phyloP scores from a whole-genome alignment of 2,888 invertebrate species.

The Scaptomyza parva region DNA sequence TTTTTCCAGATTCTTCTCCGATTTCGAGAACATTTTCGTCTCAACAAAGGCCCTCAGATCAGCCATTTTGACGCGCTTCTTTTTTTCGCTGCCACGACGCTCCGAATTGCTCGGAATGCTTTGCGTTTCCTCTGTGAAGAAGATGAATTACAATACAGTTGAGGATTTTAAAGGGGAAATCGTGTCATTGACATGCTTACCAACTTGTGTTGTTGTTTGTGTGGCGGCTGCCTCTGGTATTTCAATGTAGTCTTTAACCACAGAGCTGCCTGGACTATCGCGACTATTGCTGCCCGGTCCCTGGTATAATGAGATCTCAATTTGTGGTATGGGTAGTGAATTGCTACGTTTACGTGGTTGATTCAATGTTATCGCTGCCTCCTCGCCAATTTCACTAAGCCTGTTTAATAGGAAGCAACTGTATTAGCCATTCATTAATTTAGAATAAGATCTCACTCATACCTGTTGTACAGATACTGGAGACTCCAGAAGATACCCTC shows the following conservation, averaged over 20 bases:
- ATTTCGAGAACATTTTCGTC: conserved; percentile 95
- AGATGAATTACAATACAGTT: background rate
- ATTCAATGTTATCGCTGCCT: conserved; percentile 89
- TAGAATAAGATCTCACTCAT: conserved; percentile 32
- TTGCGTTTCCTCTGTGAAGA: conserved; percentile 74
- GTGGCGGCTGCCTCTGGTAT: conserved; percentile 90
- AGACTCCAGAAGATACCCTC: conserved; percentile 99
- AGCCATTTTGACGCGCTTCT: conserved; percentile 95
- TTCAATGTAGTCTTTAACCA: conserved; percentile 90
- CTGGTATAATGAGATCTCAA: conserved; percentile 94
- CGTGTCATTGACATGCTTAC: conserved; percentile 40
- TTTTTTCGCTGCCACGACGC: conserved; percentile 92
- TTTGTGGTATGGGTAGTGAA: conserved; percentile 96
- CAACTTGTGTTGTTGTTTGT: conserved; percentile 84
- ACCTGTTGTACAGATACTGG: conserved; percentile 95
- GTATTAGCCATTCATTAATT: no score
- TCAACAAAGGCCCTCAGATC: conserved; percentile 96
- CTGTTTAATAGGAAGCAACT: conserved; percentile 84
- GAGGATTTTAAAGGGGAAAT: no score
- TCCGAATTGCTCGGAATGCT: conserved; percentile 77
- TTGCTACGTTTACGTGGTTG: conserved; percentile 95
- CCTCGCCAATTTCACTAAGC: conserved; percentile 94
- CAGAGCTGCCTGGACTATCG: conserved; percentile 84
- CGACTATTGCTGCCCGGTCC: conserved; percentile 87
- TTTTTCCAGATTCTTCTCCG: conserved; percentile 95